Percentiles rank a stretch among this genome's conserved stretches.
Evolutionary conservation across 1,140 invertebrate species (phyloP).

Genomic region (Callitettix versicolor): DNA sequence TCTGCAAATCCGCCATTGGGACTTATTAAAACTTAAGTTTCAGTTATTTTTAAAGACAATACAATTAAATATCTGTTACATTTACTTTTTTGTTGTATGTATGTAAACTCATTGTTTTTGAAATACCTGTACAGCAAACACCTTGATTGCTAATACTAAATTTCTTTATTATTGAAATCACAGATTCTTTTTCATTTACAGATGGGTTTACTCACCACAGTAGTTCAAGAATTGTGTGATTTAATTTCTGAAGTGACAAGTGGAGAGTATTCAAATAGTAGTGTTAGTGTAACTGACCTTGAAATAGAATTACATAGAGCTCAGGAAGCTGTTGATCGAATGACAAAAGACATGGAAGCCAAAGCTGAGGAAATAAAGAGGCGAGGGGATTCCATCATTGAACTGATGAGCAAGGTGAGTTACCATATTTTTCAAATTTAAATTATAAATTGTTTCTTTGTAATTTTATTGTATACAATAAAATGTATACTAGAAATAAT

Average conservation of each 20-base stretch:
- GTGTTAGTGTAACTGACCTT: slow-evolving; percentile 28
- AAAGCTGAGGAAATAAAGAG: slow-evolving; percentile 68
- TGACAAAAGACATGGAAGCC: slow-evolving; percentile 70
- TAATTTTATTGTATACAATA: neutral
- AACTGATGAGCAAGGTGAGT: slow-evolving; percentile 66
- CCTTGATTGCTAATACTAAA: no score
- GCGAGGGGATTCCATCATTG: slow-evolving; percentile 64
- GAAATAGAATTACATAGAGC: slow-evolving; percentile 38
- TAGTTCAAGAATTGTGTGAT: slow-evolving; percentile 34
- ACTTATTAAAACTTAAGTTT: no score
- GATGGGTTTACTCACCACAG: slow-evolving; percentile 35
- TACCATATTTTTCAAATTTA: neutral
- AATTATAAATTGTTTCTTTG: neutral
- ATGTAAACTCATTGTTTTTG: no score
- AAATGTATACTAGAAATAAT: neutral
- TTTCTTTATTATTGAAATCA: no score
- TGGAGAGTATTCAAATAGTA: slow-evolving; percentile 24
- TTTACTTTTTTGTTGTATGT: no score
- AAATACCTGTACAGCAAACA: no score
- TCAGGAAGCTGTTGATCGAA: slow-evolving; percentile 51
- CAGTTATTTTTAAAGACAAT: no score
- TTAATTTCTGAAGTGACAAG: slow-evolving; percentile 23
- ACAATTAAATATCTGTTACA: no score
- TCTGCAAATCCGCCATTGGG: no score
- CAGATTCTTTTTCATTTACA: slow-evolving; percentile 24